Percentiles rank a stretch among this genome's conserved stretches.
phyloP scores from a whole-genome alignment of 1,140 invertebrate genomes.

The Phortica variegata region DNA sequence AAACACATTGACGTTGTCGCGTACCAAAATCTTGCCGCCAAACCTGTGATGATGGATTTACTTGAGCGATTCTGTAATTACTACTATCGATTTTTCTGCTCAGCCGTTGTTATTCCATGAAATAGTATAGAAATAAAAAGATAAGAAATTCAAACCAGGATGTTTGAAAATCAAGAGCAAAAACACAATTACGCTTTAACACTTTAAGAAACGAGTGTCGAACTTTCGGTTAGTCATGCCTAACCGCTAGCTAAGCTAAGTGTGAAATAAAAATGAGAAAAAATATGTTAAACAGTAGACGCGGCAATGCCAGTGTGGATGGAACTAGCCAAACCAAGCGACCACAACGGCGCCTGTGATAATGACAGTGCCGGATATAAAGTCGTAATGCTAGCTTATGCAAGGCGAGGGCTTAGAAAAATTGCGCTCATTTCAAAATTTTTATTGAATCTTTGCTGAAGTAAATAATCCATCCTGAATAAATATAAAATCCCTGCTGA shows the following conservation, averaged over 20 bases:
- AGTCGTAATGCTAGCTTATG: constrained; percentile 38
- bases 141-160: too few species aligned
- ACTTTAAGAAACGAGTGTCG: too few species aligned
- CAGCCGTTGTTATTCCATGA: too few species aligned
- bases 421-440: constrained; percentile 48
- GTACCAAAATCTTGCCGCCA: too few species aligned
- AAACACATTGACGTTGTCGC: too few species aligned
- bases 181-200: too few species aligned
- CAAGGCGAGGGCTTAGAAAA: constrained; percentile 27
- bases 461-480: constrained; percentile 51
- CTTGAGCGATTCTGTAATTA: neutral
- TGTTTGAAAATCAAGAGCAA: too few species aligned
- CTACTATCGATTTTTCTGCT: neutral
- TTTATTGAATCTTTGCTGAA: constrained; percentile 47
- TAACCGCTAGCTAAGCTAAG: too few species aligned
- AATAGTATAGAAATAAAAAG: too few species aligned
- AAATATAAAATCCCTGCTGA: constrained; percentile 35
- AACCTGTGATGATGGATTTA: neutral
- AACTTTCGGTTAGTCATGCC: neutral
- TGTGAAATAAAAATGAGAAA: too few species aligned
- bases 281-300: neutral
- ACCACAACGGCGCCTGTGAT: neutral
- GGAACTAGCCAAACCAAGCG: neutral
- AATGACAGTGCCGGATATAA: constrained; percentile 23
- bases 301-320: neutral